Percentiles rank a stretch among this genome's conserved stretches.
Evolutionary conservation across 2,888 invertebrate species (phyloP).

Genomic region (Polyommatus icarus): DNA sequence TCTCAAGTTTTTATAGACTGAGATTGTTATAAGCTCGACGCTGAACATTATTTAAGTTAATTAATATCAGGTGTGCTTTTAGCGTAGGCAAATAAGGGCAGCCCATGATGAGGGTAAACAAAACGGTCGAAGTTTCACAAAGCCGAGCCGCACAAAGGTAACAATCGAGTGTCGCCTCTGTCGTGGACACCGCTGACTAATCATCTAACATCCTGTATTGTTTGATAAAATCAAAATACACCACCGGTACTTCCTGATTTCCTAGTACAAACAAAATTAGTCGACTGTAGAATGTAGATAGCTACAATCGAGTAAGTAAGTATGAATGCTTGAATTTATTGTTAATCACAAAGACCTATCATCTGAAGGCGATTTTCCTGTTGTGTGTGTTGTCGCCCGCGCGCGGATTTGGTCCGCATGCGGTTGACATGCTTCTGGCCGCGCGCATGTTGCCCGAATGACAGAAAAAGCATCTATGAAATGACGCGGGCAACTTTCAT

Average conservation of each 20-base stretch:
- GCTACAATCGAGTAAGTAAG: not conserved
- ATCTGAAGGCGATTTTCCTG: no score
- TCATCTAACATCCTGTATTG: not conserved
- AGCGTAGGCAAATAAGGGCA: conserved; percentile 1
- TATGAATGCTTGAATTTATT: no score
- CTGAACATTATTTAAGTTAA: not conserved
- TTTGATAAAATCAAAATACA: not conserved
- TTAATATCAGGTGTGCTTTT: not conserved
- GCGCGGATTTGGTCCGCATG: no score
- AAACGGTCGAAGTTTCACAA: not conserved
- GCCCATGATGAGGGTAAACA: not conserved
- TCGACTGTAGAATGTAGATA: no score
- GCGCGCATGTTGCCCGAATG: no score
- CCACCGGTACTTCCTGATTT: not conserved
- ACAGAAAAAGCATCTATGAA: no score
- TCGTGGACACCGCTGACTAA: conserved; percentile 9
- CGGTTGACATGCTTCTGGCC: no score
- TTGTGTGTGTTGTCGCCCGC: no score
- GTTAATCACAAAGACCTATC: no score
- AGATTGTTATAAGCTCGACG: no score
- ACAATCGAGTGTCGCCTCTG: conserved; percentile 6
- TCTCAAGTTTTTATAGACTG: no score
- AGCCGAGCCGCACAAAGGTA: conserved; percentile 5
- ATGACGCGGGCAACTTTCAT: no score
- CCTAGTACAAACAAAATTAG: not conserved